These are phyloP conservation scores for Apis cerana DNA, from an alignment of 1,140 invertebrate species.

Conservation along the genomic window DNA sequence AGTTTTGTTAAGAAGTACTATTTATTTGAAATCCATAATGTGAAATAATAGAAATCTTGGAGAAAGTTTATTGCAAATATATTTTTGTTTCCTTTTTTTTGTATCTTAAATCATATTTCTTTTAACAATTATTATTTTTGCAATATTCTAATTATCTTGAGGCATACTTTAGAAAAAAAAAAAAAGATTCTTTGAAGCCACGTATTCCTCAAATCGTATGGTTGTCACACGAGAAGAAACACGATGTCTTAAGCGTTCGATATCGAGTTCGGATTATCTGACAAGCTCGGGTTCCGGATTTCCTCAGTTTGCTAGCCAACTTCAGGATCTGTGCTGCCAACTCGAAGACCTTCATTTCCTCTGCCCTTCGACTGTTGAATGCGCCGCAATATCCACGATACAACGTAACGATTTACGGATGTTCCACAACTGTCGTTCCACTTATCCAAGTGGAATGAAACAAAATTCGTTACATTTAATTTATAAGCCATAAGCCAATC, in stretches of 20 bases:
- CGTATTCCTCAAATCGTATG: neutral
- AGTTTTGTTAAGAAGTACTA: too few relatives aligned
- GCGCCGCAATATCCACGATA: neutral
- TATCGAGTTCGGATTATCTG: constrained; percentile 26
- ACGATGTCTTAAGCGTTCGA: neutral
- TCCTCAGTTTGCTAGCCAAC: constrained; percentile 33
- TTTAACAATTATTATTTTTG: too few relatives aligned
- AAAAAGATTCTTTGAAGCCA: too few relatives aligned
- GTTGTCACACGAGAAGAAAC: neutral
- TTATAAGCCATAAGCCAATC: too few relatives aligned
- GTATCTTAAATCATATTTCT: too few relatives aligned
- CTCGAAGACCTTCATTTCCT: constrained; percentile 29
- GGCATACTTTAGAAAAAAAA: too few relatives aligned
- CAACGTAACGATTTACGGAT: neutral
- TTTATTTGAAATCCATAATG: too few relatives aligned
- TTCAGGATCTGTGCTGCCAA: constrained; percentile 14
- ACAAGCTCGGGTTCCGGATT: constrained; percentile 18
- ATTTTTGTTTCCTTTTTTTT: too few relatives aligned
- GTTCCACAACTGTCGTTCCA: neutral
- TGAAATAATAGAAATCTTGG: too few relatives aligned
- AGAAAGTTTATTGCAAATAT: too few relatives aligned
- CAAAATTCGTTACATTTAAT: too few relatives aligned
- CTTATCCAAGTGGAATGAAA: neutral
- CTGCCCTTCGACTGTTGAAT: neutral
- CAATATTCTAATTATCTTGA: too few relatives aligned